Percentiles rank a stretch among this genome's conserved stretches.
Conservation (phyloP, 2,113 vertebrate species). For the Hiodon alosoides region DNA sequence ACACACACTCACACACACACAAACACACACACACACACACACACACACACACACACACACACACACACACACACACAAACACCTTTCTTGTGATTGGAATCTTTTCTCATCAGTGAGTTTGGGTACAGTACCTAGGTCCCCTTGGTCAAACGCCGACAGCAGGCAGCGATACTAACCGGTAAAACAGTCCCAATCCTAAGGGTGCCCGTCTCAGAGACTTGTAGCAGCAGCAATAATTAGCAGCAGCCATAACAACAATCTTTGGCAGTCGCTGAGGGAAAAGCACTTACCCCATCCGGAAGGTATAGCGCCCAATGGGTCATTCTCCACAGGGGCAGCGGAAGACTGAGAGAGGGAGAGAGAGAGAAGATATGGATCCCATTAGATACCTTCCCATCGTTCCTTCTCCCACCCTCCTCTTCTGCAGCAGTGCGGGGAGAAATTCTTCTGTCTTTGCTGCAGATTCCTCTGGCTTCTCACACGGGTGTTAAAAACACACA, state of each 20-base stretch:
- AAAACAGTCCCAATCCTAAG: not conserved
- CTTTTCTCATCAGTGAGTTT: not conserved
- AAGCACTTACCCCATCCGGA: slow-evolving; percentile 93
- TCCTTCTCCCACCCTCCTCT: not conserved
- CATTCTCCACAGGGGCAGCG: slow-evolving; percentile 78
- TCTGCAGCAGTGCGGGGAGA: not conserved
- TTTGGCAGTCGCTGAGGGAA: not conserved
- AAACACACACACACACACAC: too few species aligned
- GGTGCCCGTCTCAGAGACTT: too few species aligned
- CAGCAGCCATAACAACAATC: not conserved
- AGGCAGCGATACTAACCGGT: not conserved
- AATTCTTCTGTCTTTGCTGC: not conserved
- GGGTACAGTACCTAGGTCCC: not conserved
- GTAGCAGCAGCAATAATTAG: not conserved
- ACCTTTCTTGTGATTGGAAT: too few species aligned
- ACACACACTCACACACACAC: too few species aligned
- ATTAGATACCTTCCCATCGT: slow-evolving; percentile 36
- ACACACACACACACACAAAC: too few species aligned
- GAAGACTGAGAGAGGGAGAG: slow-evolving; percentile 71
- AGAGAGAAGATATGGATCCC: slow-evolving; percentile 45
- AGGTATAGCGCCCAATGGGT: slow-evolving; percentile 86
- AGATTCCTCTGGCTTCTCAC: not conserved
- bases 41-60: slow-evolving; percentile 24
- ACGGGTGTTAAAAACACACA: not conserved
- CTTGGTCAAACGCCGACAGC: too few species aligned